Percentiles rank a stretch among this genome's conserved stretches.
Evolutionary conservation across 1,140 invertebrate species (phyloP).

Genomic region (Halesus radiatus): DNA sequence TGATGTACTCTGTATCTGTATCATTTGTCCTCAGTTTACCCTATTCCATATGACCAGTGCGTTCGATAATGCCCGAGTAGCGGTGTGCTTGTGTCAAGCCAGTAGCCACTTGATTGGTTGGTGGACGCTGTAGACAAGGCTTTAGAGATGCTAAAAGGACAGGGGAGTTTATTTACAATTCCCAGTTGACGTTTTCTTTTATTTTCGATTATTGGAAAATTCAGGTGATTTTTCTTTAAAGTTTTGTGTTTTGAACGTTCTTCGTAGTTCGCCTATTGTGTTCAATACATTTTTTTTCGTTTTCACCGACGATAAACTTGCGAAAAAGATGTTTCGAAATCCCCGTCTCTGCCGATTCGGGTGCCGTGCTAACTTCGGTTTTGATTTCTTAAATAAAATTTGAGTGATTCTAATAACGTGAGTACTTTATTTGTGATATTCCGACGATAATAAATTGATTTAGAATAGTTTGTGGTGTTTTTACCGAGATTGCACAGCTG

Average conservation of each 20-base stretch:
- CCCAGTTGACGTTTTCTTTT: slow-evolving; percentile 38
- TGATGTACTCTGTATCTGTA: no score
- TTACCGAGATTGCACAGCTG: slow-evolving; percentile 1
- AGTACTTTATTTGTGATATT: slow-evolving; percentile 9
- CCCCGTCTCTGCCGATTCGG: slow-evolving; percentile 14
- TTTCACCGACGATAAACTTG: background rate
- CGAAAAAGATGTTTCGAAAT: slow-evolving; percentile 32
- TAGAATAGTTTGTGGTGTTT: slow-evolving; percentile 6
- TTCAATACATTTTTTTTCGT: background rate
- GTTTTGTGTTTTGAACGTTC: slow-evolving; percentile 17
- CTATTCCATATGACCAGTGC: background rate
- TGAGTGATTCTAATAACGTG: background rate
- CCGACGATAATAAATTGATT: background rate
- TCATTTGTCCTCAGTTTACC: no score
- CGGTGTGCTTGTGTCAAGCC: slow-evolving; percentile 9
- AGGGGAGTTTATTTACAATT: slow-evolving; percentile 39
- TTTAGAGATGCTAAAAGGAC: slow-evolving; percentile 38
- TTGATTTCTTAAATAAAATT: slow-evolving; percentile 3
- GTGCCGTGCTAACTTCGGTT: slow-evolving; percentile 18
- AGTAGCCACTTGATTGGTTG: slow-evolving; percentile 3
- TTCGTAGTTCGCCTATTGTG: background rate
- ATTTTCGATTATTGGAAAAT: slow-evolving; percentile 25
- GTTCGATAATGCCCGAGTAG: background rate
- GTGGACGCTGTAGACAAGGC: slow-evolving; percentile 19
- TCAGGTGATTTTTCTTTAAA: background rate